Evolutionary conservation across 2,113 vertebrate species (phyloP).

Genomic region (Ptychochromis oligacanthus): DNA sequence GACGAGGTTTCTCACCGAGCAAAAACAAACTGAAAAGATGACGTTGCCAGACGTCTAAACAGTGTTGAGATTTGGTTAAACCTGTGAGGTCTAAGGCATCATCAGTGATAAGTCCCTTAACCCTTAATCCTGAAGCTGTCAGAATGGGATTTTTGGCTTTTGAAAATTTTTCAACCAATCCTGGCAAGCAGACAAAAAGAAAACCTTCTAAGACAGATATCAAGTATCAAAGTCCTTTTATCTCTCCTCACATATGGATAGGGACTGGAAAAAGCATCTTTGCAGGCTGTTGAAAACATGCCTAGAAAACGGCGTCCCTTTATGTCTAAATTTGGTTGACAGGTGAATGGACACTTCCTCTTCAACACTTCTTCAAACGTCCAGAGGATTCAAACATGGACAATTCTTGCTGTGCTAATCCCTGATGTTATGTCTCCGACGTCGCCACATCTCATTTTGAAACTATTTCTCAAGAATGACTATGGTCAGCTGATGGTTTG

Average conservation of each 20-base stretch:
- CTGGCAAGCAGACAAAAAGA: neutral
- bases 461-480: no score
- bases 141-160: neutral
- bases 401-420: neutral
- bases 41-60: no score
- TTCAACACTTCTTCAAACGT: no score
- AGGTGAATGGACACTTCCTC: no score
- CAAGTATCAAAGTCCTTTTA: neutral
- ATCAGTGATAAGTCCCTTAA: neutral
- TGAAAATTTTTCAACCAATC: no score
- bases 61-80: neutral
- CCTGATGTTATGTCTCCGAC: neutral
- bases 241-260: neutral
- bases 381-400: no score
- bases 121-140: neutral
- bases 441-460: no score
- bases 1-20: neutral
- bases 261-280: no score
- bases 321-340: neutral
- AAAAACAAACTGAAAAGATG: neutral
- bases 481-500: no score
- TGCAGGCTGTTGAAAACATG: no score
- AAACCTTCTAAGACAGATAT: neutral
- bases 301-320: neutral
- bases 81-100: neutral